Evolutionary conservation across 2,888 invertebrate genomes (phyloP), one percentile per base, ranked within the genome.

Genomic region (Apocheima hispidaria): DNA sequence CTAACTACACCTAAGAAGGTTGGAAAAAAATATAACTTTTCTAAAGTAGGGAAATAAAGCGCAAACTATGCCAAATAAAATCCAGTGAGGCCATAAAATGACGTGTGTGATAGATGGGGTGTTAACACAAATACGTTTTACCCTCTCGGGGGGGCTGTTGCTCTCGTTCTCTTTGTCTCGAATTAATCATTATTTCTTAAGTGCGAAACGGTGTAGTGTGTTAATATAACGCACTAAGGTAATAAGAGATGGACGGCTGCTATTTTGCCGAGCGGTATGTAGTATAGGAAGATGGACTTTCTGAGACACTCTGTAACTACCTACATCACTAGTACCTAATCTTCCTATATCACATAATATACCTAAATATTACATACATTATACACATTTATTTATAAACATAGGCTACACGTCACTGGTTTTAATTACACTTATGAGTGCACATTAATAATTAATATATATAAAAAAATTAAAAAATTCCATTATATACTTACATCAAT

Each of bases 161-260:
- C 71, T 49, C 70, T 72, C 70, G 74, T 76, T 79, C 72, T 68
- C 69, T 69, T 74, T 61, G 62, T 67, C 70, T 70, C 73, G 74
- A 82, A 86, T 89, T 88, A 86, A 88, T 88, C 88, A 87, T 85
- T 83, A 78, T 81, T 81, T 77, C 77, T 75, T 83, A 81, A 91
- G 90, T 90, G 90, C 86, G 69, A 83, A 90, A 78, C 81, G 83
- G 70, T 90, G 90, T 91, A 74, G 75, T 70, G 53, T 58, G 69
- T 73, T 75, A 70, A 62, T 69, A 65, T 36, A 36, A 46, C 44
- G 49, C 51, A 52, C 55, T 49, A 43, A 60, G 59, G 62, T 56
- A 54, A 59, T 52, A 36, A 41, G 18, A 44, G 52, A 53, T 61
- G 44, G 60, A 43, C 56, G 33, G 38, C 46, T 51, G 51, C 62